Base-by-base conservation (phyloP, 2,797 vertebrate species). In the Setipinna tenuifilis region DNA sequence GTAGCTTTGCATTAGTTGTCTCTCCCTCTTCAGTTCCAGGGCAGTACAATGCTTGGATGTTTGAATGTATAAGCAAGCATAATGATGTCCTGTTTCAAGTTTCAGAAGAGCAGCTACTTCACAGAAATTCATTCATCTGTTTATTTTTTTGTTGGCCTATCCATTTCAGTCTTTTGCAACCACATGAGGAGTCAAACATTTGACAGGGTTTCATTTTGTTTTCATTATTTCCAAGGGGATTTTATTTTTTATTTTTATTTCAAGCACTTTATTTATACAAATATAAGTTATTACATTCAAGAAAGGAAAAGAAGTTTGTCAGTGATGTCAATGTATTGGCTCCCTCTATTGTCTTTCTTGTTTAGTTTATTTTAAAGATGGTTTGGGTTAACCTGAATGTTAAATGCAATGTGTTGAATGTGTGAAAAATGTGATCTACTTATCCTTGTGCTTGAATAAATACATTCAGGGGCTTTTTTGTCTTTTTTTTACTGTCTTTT, bases 241-340 rank as follows among this genome's bases (percentile, higher is more conserved):
- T 78, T 82, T 82, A 31, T 82, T 88, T 85, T 78, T 85, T 11
- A 11, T 23, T 85, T 48, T 87, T 78, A 83, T 84, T 61, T 78
- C 62, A 88, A 89, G 92, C 92, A 92, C 91, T 91, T 92, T 92
- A 92, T 89, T 90, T 78, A 54, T 57, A 41, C 88, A 86, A 80
- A 88, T 83, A 57, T 89, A 85, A 89, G 19, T 87, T 90, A 85
- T 90, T 87, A 75, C 84, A 84, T 87, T 78, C n/a, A 31, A 31
- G 17, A 25, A 86, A 85, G 83, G 23, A 61, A 85, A 78, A 68
- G 44, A 19, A 4, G 9, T 86, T 78, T 86, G 84, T 87, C 80
- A 68, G 57, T 86, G 19, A 83, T 57, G 82, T 86, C 41, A 75
- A 75, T 75, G 17, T 75, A 84, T 59, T 88, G 71, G 80, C 84